phyloP scores from a whole-genome alignment of 2,797 vertebrate species.

The Dendrocincla tyrannina region DNA sequence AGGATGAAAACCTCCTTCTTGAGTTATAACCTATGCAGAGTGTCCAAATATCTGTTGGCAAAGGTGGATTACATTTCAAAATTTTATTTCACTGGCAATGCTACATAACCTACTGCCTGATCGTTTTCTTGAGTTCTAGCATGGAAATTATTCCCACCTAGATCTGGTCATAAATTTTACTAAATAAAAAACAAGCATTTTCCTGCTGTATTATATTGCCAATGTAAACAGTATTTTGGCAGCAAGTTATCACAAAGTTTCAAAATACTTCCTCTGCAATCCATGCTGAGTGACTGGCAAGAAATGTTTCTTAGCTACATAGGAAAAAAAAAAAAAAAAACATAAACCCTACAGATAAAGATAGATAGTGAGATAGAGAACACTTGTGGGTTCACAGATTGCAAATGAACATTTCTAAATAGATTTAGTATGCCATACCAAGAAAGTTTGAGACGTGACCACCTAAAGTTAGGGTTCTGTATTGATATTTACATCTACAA shows the following conservation, averaged over 20 bases:
- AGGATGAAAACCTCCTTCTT: background rate
- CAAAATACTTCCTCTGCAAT: background rate
- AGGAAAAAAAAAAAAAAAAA: background rate
- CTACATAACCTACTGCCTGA: background rate
- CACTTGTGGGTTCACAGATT: background rate
- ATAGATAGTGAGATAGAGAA: background rate
- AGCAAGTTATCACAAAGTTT: background rate
- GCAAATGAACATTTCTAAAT: background rate
- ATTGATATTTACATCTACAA: background rate
- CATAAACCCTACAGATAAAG: background rate
- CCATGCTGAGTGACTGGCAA: background rate
- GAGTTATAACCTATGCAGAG: background rate
- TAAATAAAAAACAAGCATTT: background rate
- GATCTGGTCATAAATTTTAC: background rate
- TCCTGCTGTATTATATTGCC: background rate
- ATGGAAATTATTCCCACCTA: background rate
- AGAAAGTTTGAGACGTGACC: background rate
- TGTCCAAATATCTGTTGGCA: constrained; percentile 14
- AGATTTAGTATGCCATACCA: background rate
- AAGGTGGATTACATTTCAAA: background rate
- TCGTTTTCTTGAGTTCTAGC: background rate
- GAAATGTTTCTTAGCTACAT: background rate
- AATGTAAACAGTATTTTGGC: background rate
- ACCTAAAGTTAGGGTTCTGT: background rate
- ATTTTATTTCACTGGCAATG: background rate